Conservation (phyloP, 2,888 invertebrate species). For the Xanthia togata region DNA sequence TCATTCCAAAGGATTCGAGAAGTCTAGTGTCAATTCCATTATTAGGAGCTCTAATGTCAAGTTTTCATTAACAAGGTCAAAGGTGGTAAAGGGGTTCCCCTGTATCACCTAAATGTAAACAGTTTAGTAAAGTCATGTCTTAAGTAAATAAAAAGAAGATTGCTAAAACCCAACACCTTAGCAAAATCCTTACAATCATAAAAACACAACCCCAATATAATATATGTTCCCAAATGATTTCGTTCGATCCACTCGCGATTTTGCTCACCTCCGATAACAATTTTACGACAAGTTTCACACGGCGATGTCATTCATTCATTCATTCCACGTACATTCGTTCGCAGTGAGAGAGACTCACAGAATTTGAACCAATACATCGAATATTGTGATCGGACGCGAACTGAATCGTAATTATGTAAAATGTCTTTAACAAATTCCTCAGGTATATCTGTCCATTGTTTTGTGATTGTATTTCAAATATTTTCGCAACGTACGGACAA, state of each 20-base stretch:
- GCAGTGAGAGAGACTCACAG: conserved; percentile 54
- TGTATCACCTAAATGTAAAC: background rate
- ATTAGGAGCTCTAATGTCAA: background rate
- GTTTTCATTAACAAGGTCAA: background rate
- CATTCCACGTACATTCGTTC: conserved; percentile 39
- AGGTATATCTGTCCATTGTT: conserved; percentile 46
- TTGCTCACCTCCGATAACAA: conserved; percentile 22
- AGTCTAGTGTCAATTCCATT: background rate
- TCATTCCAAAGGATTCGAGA: background rate
- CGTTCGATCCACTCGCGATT: conserved; percentile 1
- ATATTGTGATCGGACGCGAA: conserved; percentile 57
- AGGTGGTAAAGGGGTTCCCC: too few species aligned
- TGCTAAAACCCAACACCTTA: background rate
- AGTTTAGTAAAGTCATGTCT: too few species aligned
- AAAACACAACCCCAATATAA: background rate
- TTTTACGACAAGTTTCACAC: conserved; percentile 51
- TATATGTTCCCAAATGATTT: background rate
- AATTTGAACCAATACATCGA: conserved; percentile 64
- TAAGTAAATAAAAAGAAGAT: background rate
- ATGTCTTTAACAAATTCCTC: conserved; percentile 52
- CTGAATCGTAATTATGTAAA: conserved; percentile 60
- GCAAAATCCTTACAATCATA: background rate
- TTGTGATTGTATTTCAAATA: conserved; percentile 35
- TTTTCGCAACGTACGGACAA: conserved; percentile 36
- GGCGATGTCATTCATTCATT: conserved; percentile 23